Evolutionary conservation across 1,140 invertebrate species (phyloP).

Genomic region (Physella acuta): DNA sequence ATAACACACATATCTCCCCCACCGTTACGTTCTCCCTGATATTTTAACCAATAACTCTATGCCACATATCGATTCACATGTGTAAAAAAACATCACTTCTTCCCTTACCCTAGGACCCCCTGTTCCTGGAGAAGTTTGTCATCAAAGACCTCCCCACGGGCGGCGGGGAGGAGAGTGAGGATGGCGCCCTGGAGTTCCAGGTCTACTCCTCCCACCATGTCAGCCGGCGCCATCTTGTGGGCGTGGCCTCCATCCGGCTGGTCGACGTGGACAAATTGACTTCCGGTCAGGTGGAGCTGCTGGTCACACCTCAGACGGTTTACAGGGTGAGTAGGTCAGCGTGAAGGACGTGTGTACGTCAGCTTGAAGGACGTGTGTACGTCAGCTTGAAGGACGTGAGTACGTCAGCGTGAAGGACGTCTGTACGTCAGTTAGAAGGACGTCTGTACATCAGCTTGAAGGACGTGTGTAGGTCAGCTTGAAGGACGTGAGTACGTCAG

Average conservation of each 20-base stretch:
- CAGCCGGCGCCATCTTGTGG: conserved; percentile 46
- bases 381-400: too few species aligned
- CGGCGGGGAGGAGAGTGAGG: conserved; percentile 41
- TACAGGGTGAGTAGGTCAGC: conserved; percentile 43
- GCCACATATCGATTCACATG: neutral
- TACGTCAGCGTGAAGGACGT: too few species aligned
- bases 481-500: too few species aligned
- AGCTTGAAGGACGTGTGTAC: too few species aligned
- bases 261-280: conserved; percentile 43
- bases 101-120: conserved; percentile 47
- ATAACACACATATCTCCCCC: too few species aligned
- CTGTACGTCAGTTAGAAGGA: too few species aligned
- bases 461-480: too few species aligned
- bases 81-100: neutral
- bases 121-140: conserved; percentile 53
- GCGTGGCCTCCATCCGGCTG: conserved; percentile 45
- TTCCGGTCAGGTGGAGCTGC: conserved; percentile 46
- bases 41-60: too few species aligned
- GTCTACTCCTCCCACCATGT: conserved; percentile 53
- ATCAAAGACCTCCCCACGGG: conserved; percentile 45
- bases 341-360: too few species aligned
- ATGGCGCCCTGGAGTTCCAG: conserved; percentile 50
- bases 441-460: too few species aligned
- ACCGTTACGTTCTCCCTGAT: too few species aligned
- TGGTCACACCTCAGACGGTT: conserved; percentile 50